Conservation (phyloP, 2,113 vertebrate species). For the Lycocorax pyrrhopterus region DNA sequence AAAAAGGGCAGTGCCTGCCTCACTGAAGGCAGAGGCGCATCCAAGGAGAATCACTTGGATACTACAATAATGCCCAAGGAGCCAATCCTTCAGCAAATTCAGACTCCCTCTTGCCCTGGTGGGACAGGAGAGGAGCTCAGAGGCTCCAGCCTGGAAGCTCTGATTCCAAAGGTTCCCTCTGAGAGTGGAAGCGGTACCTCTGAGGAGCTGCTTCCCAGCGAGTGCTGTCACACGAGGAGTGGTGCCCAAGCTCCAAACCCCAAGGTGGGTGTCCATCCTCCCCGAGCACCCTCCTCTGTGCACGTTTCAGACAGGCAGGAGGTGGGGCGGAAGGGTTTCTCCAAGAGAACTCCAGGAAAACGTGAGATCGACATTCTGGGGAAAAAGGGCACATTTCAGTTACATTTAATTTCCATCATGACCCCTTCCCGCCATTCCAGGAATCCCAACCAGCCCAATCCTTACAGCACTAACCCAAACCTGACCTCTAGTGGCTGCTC, state of each 20-base stretch:
- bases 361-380: neutral
- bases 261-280: neutral
- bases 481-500: conserved; percentile 39
- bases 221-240: neutral
- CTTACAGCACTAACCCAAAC: neutral
- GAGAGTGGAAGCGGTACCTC: neutral
- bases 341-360: neutral
- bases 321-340: neutral
- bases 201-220: neutral
- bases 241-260: neutral
- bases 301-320: neutral
- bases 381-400: neutral
- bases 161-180: rapidly evolving
- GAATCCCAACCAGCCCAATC: neutral
- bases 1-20: rapidly evolving
- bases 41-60: neutral
- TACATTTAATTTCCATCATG: rapidly evolving
- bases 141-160: neutral
- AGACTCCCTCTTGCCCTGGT: neutral
- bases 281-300: neutral
- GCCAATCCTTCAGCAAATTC: neutral
- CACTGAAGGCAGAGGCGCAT: neutral
- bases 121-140: neutral
- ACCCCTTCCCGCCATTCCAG: rapidly evolving
- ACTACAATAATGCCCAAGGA: rapidly evolving